These are phyloP conservation scores for Hanleya hanleyi DNA, from an alignment of 2,888 invertebrate genomes.

Conservation along the genomic window DNA sequence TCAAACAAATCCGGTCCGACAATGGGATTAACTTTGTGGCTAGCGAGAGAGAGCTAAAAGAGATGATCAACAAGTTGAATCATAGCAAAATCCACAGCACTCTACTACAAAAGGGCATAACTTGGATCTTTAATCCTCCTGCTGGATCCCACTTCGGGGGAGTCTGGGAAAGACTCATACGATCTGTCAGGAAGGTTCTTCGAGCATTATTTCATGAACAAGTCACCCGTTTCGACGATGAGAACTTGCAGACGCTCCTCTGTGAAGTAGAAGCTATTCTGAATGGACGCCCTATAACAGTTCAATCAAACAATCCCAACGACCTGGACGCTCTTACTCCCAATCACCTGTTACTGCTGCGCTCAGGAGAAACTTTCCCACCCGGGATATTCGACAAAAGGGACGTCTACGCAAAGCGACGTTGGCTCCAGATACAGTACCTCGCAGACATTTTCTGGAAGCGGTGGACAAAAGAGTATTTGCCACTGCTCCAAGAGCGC, in stretches of 20 bases:
- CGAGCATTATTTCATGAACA: slow-evolving; percentile 18
- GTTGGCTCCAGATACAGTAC: slow-evolving; percentile 40
- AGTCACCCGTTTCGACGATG: slow-evolving; percentile 24
- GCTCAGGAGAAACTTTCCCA: slow-evolving; percentile 25
- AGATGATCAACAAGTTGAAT: not conserved
- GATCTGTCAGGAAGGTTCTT: slow-evolving; percentile 39
- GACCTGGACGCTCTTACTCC: slow-evolving; percentile 23
- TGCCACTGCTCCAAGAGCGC: slow-evolving; percentile 28
- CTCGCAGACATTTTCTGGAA: slow-evolving; percentile 42
- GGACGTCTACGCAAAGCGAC: slow-evolving; percentile 26
- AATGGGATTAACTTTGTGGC: slow-evolving; percentile 41
- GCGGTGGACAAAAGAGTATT: slow-evolving; percentile 40
- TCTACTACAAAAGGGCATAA: slow-evolving; percentile 16
- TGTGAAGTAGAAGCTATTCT: slow-evolving; percentile 33
- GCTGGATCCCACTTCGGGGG: slow-evolving; percentile 48
- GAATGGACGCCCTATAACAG: slow-evolving; percentile 35
- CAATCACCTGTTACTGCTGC: slow-evolving; percentile 23
- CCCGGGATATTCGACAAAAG: slow-evolving; percentile 42
- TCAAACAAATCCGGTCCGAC: slow-evolving; percentile 34
- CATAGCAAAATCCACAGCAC: not conserved
- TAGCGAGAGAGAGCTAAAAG: slow-evolving; percentile 26
- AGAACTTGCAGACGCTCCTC: slow-evolving; percentile 34
- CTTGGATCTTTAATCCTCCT: slow-evolving; percentile 41
- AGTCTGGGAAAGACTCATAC: slow-evolving; percentile 50
- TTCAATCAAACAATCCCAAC: not conserved